Evolutionary conservation across 2,797 vertebrate genomes (phyloP).

Genomic region (Gouania willdenowi): DNA sequence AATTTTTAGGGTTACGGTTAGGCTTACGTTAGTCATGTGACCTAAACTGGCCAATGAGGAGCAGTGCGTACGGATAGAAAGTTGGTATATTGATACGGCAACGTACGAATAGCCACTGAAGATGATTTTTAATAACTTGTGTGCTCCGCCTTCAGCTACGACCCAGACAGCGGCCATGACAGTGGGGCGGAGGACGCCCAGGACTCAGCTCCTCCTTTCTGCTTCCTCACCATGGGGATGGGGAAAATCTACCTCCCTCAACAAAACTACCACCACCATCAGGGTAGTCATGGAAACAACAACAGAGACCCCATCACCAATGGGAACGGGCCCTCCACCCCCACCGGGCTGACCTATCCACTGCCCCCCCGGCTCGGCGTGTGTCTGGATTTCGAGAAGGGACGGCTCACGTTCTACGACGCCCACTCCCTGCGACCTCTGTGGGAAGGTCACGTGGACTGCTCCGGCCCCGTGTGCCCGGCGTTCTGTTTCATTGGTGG

Average conservation of each 20-base stretch:
- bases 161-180: slow-evolving; percentile 95
- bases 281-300: slow-evolving; percentile 48
- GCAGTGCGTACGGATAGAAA: too few species aligned
- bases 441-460: slow-evolving; percentile 91
- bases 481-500: slow-evolving; percentile 97
- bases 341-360: slow-evolving; percentile 80
- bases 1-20: too few species aligned
- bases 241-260: slow-evolving; percentile 91
- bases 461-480: slow-evolving; percentile 90
- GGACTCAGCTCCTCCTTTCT: slow-evolving; percentile 87
- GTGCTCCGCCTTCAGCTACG: slow-evolving; percentile 84
- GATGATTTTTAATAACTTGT: too few species aligned
- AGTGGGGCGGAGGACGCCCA: slow-evolving; percentile 88
- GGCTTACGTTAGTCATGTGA: too few species aligned
- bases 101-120: too few species aligned
- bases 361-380: slow-evolving; percentile 86
- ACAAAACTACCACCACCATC: slow-evolving; percentile 56
- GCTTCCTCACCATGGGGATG: slow-evolving; percentile 97
- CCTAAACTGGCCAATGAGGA: too few species aligned
- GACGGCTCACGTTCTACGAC: slow-evolving; percentile 90
- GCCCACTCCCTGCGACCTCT: slow-evolving; percentile 91
- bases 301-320: slow-evolving; percentile 67
- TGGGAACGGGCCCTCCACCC: slow-evolving; percentile 64
- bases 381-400: slow-evolving; percentile 93
- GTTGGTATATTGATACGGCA: too few species aligned